Base-by-base conservation (phyloP, 2,797 vertebrate species). In the Karalla daura region DNA sequence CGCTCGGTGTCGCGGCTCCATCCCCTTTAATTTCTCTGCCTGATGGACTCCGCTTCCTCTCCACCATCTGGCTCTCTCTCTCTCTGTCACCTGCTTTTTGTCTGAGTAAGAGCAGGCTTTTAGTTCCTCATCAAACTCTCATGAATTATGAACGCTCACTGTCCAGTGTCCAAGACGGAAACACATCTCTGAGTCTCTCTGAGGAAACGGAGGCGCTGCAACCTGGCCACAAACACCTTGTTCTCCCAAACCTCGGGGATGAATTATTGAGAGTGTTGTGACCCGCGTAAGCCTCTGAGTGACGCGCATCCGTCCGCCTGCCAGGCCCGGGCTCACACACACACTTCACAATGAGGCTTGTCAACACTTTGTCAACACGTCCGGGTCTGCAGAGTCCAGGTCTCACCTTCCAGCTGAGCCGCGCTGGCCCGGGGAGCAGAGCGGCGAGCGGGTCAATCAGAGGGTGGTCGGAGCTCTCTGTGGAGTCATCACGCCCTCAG, bases 101-200 rank as follows among this genome's bases (percentile, higher is more conserved):
- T 81, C 67, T 40, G 45, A 73, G 80, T 77, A 69, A 81, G 63
- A 66, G 54, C 51, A 84, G 65, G 83, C 81, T 87, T 89, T 91
- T 90, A 88, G 84, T 88, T 83, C 66, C 74, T 86, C 76, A 87
- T 88, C 80, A 83, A 87, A 85, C 84, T 65, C 84, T 87, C 79
- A 90, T 91, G 77, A 89, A 89, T 89, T 86, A 90, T 87, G 74
- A 88, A 89, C 37, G 2, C 12, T 17, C 27, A 32, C 79, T 81
- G 87, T 87, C 87, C 81, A 51, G 68, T 41, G 66, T 68, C 68
- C 63, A 20, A 49, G 74, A 77, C 70, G 44, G 70, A 71, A 86
- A 85, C 66, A 81, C 70, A 71, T 65, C 78, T 87, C 81, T 56
- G 58, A 74, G 70, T 79, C 83, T 74, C 41, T 58, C 66, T 21